Evolutionary conservation across 2,113 vertebrate species (phyloP).

Genomic region (Psophia crepitans): DNA sequence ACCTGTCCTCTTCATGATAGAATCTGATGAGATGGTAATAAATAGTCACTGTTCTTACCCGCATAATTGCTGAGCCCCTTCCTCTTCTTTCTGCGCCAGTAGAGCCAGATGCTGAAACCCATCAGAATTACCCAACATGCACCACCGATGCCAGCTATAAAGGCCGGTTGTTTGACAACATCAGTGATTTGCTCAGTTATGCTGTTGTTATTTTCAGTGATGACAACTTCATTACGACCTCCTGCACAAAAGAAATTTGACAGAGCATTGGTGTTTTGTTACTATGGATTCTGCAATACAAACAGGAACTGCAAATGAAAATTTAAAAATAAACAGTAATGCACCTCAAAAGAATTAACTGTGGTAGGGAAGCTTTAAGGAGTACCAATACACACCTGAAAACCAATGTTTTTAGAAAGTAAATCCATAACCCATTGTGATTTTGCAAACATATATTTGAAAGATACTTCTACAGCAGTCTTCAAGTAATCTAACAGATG

Average conservation of each 20-base stretch:
- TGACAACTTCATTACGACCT: conserved; percentile 87
- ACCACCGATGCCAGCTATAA: conserved; percentile 97
- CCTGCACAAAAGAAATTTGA: conserved; percentile 51
- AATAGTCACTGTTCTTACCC: conserved; percentile 78
- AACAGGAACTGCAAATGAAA: not conserved
- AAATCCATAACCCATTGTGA: not conserved
- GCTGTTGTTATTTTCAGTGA: conserved; percentile 96
- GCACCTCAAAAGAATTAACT: not conserved
- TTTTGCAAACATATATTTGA: not conserved
- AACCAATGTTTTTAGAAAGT: not conserved
- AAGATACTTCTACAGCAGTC: not conserved
- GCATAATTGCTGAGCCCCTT: conserved; percentile 99
- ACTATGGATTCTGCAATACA: not conserved
- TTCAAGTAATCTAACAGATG: not conserved
- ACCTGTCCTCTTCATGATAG: not conserved
- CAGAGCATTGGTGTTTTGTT: not conserved
- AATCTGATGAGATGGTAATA: not conserved
- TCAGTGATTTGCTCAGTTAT: conserved; percentile 99
- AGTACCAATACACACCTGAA: not conserved
- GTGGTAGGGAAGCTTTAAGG: not conserved
- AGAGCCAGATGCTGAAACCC: conserved; percentile 99
- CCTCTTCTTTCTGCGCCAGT: conserved; percentile 99
- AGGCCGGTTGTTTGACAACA: conserved; percentile 98
- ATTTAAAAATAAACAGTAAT: not conserved
- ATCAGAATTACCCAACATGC: conserved; percentile 99